Conservation (phyloP, 2,797 vertebrate genomes). For the Chrosomus eos region DNA sequence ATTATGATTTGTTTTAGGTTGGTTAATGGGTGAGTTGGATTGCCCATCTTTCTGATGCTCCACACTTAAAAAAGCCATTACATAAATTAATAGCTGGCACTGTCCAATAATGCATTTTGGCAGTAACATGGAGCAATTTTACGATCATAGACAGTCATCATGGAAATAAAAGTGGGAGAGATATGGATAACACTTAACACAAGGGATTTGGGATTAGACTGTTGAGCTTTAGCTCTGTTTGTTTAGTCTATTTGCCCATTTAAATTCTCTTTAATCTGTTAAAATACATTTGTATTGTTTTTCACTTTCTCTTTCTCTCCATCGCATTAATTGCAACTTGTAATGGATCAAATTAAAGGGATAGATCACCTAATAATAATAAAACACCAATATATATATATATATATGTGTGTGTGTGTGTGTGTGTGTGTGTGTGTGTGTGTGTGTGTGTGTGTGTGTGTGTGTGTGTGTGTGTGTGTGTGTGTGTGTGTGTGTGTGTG, state of each 20-base stretch:
- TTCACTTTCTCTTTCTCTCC: not conserved
- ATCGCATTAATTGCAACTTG: not conserved
- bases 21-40: not conserved
- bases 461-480: too few relatives aligned
- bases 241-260: slow-evolving; percentile 9
- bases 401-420: too few relatives aligned
- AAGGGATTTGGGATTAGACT: not conserved
- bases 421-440: too few relatives aligned
- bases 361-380: not conserved
- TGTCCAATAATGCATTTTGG: slow-evolving; percentile 21
- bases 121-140: slow-evolving; percentile 20
- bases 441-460: too few relatives aligned
- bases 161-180: slow-evolving; percentile 7
- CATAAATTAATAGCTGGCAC: slow-evolving; percentile 18
- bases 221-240: slow-evolving; percentile 16
- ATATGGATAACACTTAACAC: not conserved
- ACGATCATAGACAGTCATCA: slow-evolving; percentile 32
- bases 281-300: slow-evolving; percentile 8
- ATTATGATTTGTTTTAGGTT: slow-evolving; percentile 1
- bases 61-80: slow-evolving; percentile 26
- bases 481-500: too few relatives aligned
- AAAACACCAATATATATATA: not conserved
- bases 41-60: slow-evolving; percentile 11
- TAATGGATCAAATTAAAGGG: not conserved
- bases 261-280: not conserved